Conservation (phyloP, 2,113 vertebrate genomes). For the Dermatemys mawii region DNA sequence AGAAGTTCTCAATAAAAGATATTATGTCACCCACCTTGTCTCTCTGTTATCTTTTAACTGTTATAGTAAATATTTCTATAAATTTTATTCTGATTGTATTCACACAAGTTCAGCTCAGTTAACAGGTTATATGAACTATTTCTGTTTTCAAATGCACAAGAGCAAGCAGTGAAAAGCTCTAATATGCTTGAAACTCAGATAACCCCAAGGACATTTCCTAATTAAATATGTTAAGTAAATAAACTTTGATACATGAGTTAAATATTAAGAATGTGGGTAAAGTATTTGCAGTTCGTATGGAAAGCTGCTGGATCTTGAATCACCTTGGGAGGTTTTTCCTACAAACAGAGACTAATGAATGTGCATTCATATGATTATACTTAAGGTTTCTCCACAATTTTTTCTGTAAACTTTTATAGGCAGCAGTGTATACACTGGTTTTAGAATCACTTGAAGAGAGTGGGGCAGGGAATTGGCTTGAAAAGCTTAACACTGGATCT, state of each 20-base stretch:
- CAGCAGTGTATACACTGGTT: neutral
- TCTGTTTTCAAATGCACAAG: neutral
- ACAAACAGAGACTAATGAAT: slow-evolving; percentile 4
- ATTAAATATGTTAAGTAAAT: slow-evolving; percentile 44
- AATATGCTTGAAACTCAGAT: neutral
- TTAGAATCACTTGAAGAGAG: neutral
- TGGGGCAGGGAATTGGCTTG: neutral
- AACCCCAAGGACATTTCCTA: slow-evolving; percentile 21
- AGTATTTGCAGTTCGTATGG: neutral
- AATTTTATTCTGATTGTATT: rapidly evolving
- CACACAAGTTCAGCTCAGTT: neutral
- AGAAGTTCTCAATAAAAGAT: neutral
- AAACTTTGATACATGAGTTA: slow-evolving; percentile 21
- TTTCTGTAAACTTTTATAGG: neutral
- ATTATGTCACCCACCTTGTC: neutral
- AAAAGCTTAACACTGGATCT: neutral
- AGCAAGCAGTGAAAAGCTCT: neutral
- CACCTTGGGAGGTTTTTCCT: neutral
- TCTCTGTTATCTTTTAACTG: neutral
- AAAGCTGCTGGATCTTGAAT: neutral
- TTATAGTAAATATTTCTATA: neutral
- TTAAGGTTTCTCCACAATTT: neutral
- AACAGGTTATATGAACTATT: neutral
- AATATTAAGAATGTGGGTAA: slow-evolving; percentile 18
- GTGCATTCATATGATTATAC: neutral